These are phyloP conservation scores for Drosophila jambulina DNA, from an alignment of 1,140 invertebrate genomes.

Conservation along the genomic window DNA sequence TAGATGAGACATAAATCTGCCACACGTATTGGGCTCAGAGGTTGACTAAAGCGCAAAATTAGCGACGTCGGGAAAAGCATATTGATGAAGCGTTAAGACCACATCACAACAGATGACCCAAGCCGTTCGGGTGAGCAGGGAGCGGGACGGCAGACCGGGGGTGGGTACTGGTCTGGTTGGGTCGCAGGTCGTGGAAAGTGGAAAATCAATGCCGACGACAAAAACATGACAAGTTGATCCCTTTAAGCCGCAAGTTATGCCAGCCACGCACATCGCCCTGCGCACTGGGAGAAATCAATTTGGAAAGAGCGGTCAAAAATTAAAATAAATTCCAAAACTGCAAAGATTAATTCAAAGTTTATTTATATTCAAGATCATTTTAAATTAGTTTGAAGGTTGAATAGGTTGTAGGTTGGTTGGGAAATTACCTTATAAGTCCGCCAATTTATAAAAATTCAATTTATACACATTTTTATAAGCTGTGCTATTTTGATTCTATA, in stretches of 20 bases:
- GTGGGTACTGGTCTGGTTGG: conserved; percentile 18
- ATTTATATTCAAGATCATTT: not conserved
- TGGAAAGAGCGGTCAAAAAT: not conserved
- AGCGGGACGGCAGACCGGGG: conserved; percentile 8
- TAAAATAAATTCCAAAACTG: too few relatives aligned
- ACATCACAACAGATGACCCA: conserved; percentile 66
- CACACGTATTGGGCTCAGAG: conserved; percentile 65
- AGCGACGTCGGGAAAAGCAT: conserved; percentile 74
- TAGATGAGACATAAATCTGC: conserved; percentile 73
- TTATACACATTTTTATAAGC: too few relatives aligned
- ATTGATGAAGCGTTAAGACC: conserved; percentile 83
- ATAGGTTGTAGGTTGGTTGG: too few relatives aligned
- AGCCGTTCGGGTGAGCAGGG: conserved; percentile 4
- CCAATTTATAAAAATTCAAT: too few relatives aligned
- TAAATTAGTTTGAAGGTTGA: not conserved
- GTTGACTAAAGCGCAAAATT: conserved; percentile 77
- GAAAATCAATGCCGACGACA: conserved; percentile 80
- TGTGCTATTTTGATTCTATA: too few relatives aligned
- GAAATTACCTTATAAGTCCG: too few relatives aligned
- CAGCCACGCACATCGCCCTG: conserved; percentile 70
- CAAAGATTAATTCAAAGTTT: not conserved
- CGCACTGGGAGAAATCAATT: conserved; percentile 9
- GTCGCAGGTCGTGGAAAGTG: conserved; percentile 64
- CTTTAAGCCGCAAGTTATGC: conserved; percentile 84
- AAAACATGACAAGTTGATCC: conserved; percentile 81